A percentile compares a stretch with the other conserved stretches of the same genome.
Conservation (phyloP, 2,797 vertebrate genomes). For the Emys orbicularis region DNA sequence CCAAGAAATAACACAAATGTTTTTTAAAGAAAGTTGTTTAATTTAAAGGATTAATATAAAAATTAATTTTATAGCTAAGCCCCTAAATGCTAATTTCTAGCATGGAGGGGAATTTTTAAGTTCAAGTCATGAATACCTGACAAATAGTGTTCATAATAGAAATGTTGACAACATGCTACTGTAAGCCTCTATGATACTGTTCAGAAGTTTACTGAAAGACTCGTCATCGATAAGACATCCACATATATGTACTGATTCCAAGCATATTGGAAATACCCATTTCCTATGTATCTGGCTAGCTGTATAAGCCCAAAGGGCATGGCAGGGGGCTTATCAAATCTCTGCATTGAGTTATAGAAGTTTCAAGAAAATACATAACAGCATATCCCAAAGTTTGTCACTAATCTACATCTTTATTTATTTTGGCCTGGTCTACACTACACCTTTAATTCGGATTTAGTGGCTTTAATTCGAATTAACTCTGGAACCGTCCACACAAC, state of each 20-base stretch:
- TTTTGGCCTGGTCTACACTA: too few species aligned
- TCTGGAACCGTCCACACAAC: too few species aligned
- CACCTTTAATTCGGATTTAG: too few species aligned
- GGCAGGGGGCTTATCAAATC: background rate
- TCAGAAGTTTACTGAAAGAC: background rate
- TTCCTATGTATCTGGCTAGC: background rate
- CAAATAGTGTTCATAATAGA: background rate
- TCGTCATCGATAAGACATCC: background rate
- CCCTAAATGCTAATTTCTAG: background rate
- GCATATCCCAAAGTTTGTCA: background rate
- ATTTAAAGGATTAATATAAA: background rate
- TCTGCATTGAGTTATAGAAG: background rate
- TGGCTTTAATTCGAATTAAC: too few species aligned
- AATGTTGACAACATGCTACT: background rate
- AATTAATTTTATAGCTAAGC: background rate
- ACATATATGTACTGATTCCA: background rate
- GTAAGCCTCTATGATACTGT: background rate
- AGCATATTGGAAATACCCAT: background rate
- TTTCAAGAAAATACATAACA: background rate
- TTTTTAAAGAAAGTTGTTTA: background rate
- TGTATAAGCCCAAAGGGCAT: background rate
- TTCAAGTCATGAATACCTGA: background rate
- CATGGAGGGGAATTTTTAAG: background rate
- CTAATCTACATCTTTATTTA: background rate
- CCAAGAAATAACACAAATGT: background rate